A percentile compares a stretch with the other conserved stretches of the same genome.
Conservation (phyloP, 2,797 vertebrate genomes). For the Lutjanus argentimaculatus region DNA sequence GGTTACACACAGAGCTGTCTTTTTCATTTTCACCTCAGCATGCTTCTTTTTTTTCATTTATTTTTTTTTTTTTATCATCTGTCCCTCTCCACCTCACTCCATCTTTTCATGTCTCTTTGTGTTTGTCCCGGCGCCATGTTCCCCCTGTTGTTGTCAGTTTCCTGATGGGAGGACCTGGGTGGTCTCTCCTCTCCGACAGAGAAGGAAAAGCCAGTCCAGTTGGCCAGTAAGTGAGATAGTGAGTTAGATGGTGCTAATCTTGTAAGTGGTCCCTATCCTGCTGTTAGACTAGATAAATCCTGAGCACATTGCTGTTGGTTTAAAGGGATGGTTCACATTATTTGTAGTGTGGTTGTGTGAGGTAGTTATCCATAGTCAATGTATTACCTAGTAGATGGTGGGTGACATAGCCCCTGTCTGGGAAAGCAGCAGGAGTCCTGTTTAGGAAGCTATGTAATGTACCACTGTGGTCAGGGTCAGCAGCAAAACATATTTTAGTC, state of each 20-base stretch:
- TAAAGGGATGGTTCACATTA: not conserved
- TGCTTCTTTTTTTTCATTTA: slow-evolving; percentile 32
- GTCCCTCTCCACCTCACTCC: slow-evolving; percentile 13
- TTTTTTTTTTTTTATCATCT: slow-evolving; percentile 13
- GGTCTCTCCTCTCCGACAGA: slow-evolving; percentile 90
- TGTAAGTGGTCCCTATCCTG: not conserved
- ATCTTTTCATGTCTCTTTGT: slow-evolving; percentile 44
- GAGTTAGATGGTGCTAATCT: slow-evolving; percentile 13
- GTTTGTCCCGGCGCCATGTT: slow-evolving; percentile 38
- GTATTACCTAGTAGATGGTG: too few relatives aligned
- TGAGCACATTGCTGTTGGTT: slow-evolving; percentile 6
- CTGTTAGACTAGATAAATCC: slow-evolving; percentile 30
- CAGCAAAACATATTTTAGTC: too few relatives aligned
- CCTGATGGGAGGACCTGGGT: slow-evolving; percentile 94
- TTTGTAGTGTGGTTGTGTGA: too few relatives aligned
- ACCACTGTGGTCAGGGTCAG: too few relatives aligned
- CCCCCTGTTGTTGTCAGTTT: slow-evolving; percentile 84
- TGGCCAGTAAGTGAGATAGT: slow-evolving; percentile 66
- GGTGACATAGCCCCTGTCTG: too few relatives aligned
- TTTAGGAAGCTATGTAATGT: too few relatives aligned
- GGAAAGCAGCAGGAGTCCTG: too few relatives aligned
- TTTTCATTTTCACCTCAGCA: slow-evolving; percentile 72
- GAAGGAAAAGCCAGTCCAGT: slow-evolving; percentile 65
- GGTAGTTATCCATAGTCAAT: too few relatives aligned
- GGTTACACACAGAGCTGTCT: slow-evolving; percentile 12